Evolutionary conservation across 2,797 vertebrate genomes (phyloP).

Genomic region (Rallus crepitans): DNA sequence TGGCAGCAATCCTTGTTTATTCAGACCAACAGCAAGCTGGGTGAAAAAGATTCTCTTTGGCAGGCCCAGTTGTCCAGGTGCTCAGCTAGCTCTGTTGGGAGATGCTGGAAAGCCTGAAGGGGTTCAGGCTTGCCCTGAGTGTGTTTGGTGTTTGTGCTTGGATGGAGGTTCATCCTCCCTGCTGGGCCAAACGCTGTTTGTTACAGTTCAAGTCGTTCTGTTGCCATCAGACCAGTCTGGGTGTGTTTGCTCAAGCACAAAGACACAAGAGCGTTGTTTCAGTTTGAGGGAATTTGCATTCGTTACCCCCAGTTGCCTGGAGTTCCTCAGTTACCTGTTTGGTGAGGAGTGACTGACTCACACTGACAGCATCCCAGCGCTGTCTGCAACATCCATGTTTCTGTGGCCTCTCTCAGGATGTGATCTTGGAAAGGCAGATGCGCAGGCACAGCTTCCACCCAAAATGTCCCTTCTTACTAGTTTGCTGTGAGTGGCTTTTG

Average conservation of each 20-base stretch:
- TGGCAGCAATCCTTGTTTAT: background rate
- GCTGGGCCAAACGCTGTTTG: background rate
- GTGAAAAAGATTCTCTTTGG: background rate
- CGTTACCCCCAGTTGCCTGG: background rate
- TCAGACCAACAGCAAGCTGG: background rate
- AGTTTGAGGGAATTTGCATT: constrained; percentile 24
- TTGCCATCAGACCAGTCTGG: background rate
- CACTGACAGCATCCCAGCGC: fast-evolving
- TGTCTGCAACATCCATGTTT: background rate
- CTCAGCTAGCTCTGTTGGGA: background rate
- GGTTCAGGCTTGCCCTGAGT: background rate
- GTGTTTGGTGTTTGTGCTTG: background rate
- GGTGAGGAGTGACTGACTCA: background rate
- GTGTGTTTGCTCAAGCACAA: background rate
- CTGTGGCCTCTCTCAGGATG: background rate
- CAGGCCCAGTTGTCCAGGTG: background rate
- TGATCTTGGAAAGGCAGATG: background rate
- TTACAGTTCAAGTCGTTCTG: background rate
- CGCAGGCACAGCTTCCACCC: background rate
- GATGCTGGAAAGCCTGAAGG: background rate
- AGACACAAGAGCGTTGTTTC: background rate
- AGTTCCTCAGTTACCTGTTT: constrained; percentile 9
- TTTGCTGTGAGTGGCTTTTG: background rate
- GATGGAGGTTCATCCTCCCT: background rate
- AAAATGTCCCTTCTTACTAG: background rate